Conservation (phyloP, 1,140 invertebrate genomes). For the Ephestia elutella region DNA sequence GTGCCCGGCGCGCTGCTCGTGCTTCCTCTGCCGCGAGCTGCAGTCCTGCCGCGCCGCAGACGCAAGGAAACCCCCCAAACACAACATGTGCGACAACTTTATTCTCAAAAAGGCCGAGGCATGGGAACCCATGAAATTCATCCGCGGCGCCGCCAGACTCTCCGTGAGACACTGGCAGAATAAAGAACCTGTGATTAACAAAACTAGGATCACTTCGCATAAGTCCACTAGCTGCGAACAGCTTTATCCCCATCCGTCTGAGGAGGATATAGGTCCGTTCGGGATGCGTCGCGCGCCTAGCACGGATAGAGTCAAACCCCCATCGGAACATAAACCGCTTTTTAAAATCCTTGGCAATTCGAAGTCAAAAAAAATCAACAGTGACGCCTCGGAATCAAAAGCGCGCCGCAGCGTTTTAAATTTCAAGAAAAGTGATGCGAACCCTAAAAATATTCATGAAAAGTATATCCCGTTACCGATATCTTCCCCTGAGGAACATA, state of each 20-base stretch:
- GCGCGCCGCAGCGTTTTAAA: constrained; percentile 55
- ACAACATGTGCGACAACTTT: constrained; percentile 73
- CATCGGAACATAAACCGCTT: constrained; percentile 58
- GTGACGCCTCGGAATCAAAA: constrained; percentile 54
- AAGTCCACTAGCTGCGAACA: constrained; percentile 75
- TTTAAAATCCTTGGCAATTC: constrained; percentile 69
- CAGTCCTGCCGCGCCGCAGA: constrained; percentile 65
- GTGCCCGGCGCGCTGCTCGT: constrained; percentile 75
- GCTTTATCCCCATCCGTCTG: constrained; percentile 57
- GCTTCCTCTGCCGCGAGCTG: constrained; percentile 77
- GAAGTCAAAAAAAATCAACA: constrained; percentile 48
- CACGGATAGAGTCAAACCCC: constrained; percentile 61
- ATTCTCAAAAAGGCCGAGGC: constrained; percentile 76
- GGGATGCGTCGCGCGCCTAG: constrained; percentile 64
- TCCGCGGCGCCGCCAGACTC: constrained; percentile 70
- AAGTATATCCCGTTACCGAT: constrained; percentile 65
- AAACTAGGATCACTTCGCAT: constrained; percentile 48
- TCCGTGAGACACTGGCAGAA: constrained; percentile 70
- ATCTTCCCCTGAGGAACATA: constrained; percentile 53
- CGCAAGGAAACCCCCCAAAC: constrained; percentile 54
- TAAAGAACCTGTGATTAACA: constrained; percentile 49
- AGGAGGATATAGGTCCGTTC: constrained; percentile 58
- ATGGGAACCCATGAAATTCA: constrained; percentile 73
- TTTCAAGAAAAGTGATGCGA: constrained; percentile 61
- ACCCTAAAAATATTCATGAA: constrained; percentile 61